phyloP scores from a whole-genome alignment of 2,797 vertebrate genomes.

The Emys orbicularis region DNA sequence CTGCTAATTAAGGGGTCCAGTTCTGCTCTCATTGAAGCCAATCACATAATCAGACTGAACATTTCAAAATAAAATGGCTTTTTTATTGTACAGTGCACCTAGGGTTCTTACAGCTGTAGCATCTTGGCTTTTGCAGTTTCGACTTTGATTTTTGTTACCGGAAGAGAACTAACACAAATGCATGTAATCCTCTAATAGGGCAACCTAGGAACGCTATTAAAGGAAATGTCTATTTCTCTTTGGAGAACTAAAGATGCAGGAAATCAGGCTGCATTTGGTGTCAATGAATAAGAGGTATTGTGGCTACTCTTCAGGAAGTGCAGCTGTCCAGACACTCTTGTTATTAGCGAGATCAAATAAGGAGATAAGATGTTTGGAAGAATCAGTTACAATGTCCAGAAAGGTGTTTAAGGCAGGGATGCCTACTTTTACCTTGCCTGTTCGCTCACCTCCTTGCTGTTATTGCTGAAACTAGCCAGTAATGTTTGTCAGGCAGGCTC shows the following conservation, averaged over 20 bases:
- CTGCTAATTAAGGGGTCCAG: not conserved
- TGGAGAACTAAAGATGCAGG: not conserved
- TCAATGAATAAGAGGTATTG: not conserved
- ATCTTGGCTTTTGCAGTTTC: not conserved
- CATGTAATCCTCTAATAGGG: not conserved
- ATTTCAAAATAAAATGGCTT: fast-evolving
- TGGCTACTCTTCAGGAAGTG: not conserved
- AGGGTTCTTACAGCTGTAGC: not conserved
- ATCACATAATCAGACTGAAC: not conserved
- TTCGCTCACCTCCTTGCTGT: not conserved
- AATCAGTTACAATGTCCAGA: not conserved
- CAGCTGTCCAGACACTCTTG: not conserved
- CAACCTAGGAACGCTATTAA: not conserved
- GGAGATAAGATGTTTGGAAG: not conserved
- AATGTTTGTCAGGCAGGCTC: not conserved
- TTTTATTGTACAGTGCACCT: not conserved
- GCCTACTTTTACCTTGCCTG: not conserved
- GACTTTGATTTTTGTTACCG: not conserved
- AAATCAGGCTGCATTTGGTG: not conserved
- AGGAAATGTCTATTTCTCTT: not conserved
- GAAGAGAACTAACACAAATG: not conserved
- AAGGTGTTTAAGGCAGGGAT: not conserved
- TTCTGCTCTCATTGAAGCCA: not conserved
- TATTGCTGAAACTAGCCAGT: not conserved
- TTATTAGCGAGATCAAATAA: not conserved